A percentile compares a stretch with the other conserved stretches of the same genome.
phyloP scores from a whole-genome alignment of 2,113 vertebrate genomes.

The Gobius niger region DNA sequence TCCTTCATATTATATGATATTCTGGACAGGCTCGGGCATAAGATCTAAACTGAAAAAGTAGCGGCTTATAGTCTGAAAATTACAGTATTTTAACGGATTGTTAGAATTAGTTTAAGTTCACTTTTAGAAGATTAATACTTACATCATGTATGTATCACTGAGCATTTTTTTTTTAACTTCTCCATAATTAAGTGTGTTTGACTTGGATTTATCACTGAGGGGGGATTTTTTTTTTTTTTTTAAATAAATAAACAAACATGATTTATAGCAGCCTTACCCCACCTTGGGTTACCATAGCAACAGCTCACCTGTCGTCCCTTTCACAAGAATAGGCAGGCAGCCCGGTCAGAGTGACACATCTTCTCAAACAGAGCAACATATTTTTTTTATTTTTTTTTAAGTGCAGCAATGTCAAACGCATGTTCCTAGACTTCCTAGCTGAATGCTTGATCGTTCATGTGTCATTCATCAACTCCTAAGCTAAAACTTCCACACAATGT shows the following conservation, averaged over 20 bases:
- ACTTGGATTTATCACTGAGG: not conserved
- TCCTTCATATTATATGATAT: no score
- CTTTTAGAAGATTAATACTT: no score
- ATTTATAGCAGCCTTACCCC: conserved; percentile 38
- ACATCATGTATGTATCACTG: no score
- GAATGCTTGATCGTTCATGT: conserved; percentile 16
- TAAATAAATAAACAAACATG: conserved; percentile 29
- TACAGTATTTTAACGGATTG: no score
- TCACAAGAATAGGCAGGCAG: conserved; percentile 64
- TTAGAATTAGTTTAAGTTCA: no score
- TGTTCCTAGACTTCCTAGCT: conserved; percentile 2
- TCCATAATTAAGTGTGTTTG: conserved; percentile 26
- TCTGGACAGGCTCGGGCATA: no score
- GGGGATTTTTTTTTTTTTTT: no score
- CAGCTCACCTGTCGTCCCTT: conserved; percentile 69
- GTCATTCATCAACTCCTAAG: conserved; percentile 35
- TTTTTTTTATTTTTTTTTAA: conserved; percentile 57
- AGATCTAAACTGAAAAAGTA: no score
- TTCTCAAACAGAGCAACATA: conserved; percentile 47
- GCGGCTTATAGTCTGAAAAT: no score
- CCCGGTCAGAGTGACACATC: conserved; percentile 72
- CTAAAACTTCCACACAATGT: conserved; percentile 26
- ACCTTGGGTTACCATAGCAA: conserved; percentile 74
- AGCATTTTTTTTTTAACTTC: conserved; percentile 21
- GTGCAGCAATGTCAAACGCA: conserved; percentile 5